Evolutionary conservation across 2,888 invertebrate genomes (phyloP), one percentile per base, ranked within the genome.

Genomic region (Drosophila paucipuncta): DNA sequence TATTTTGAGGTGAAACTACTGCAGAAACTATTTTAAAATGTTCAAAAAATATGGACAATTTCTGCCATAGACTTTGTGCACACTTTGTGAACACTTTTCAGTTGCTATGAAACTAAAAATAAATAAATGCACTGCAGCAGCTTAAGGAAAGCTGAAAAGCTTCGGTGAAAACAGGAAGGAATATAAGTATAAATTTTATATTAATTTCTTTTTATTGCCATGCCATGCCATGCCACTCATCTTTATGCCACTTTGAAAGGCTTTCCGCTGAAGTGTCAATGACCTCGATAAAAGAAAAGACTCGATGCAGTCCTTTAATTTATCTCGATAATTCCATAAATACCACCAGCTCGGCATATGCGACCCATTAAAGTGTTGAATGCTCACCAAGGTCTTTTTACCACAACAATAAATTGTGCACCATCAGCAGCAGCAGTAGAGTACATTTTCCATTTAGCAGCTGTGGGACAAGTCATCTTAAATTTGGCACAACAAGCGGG

Each of bases 401-500:
- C 59, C 63, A 73, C 74, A 64, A 53, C 35, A 54, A 61, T 30
- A 58, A 43, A 47, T 43, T 31, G 41, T 43, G 41, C 58, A 58
- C 22, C 57, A 30, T 30, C 11, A 50, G 18, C 50, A 50, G 49
- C 49, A 49, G 28, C 28, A 25, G 52, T 77, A 64, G 52, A 64
- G 66, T 79, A 79, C 70, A 78, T 75, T 79, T 75, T 75, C 80
- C 77, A 79, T 78, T 78, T 61, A 70, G 53, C 80, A 68, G 76
- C 52, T 63, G 68, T 22, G 61, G 33, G 22, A 47, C 49, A 71
- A 41, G 53, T 47, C 39, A 65, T 41, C 68, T 80, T 72, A 76
- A 80, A 72, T 68, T 75, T 54, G 66, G 54, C 61, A 79, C 64
- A 65, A 54, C 49, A 55, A 66, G 61, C 33, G 47, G 35, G 52